Evolutionary conservation across 2,888 invertebrate genomes (phyloP).

Genomic region (Gandaritis pyraliata): DNA sequence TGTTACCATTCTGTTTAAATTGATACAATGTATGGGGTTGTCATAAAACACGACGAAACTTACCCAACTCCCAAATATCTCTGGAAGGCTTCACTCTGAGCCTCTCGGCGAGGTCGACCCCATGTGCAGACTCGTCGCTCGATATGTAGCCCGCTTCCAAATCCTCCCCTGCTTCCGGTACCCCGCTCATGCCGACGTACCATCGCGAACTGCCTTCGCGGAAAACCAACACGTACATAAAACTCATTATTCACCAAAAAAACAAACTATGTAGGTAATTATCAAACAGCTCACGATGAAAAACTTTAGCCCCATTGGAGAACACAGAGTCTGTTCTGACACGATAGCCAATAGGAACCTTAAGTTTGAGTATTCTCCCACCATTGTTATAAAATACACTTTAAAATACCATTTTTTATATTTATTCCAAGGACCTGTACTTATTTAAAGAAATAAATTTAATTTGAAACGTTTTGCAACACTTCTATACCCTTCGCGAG

Average conservation of each 20-base stretch:
- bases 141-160: conserved; percentile 78
- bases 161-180: conserved; percentile 73
- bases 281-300: no score
- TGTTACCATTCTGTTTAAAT: neutral
- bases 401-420: neutral
- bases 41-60: conserved; percentile 13
- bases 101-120: conserved; percentile 74
- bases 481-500: neutral
- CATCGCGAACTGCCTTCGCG: conserved; percentile 71
- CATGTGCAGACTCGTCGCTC: conserved; percentile 82
- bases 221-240: conserved; percentile 47
- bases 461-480: neutral
- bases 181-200: conserved; percentile 71
- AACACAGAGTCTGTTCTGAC: neutral
- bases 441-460: neutral
- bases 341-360: neutral
- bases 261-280: no score
- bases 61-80: conserved; percentile 80
- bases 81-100: conserved; percentile 73
- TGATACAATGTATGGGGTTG: no score
- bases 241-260: neutral
- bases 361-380: neutral
- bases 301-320: neutral
- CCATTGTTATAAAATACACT: neutral
- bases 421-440: neutral